These are phyloP conservation scores for Drosophila setifemur DNA, from an alignment of 1,140 invertebrate genomes.

Conservation along the genomic window DNA sequence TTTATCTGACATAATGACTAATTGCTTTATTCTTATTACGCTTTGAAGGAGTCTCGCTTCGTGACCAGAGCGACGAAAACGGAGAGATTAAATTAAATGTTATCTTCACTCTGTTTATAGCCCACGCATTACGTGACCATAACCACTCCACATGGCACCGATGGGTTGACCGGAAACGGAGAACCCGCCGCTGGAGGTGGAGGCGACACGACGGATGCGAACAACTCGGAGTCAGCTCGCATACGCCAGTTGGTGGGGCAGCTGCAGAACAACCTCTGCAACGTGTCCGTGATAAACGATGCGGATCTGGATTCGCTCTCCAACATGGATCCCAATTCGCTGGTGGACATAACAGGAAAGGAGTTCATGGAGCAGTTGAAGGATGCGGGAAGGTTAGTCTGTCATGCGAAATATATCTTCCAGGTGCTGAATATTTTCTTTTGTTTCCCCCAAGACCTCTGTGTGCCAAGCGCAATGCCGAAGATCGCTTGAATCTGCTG, in stretches of 20 bases:
- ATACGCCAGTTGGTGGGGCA: constrained; percentile 87
- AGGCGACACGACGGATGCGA: constrained; percentile 88
- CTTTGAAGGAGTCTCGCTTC: background rate
- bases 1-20: constrained; percentile 39
- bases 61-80: background rate
- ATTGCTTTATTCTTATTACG: constrained; percentile 18
- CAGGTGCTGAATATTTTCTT: background rate
- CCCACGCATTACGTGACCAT: constrained; percentile 82
- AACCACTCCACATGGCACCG: constrained; percentile 62
- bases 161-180: constrained; percentile 34
- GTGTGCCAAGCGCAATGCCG: constrained; percentile 90
- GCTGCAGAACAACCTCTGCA: constrained; percentile 89
- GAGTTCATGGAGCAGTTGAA: constrained; percentile 92
- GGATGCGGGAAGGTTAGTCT: constrained; percentile 88
- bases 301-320: constrained; percentile 90
- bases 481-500: constrained; percentile 91
- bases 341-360: constrained; percentile 91
- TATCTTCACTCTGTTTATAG: constrained; percentile 56
- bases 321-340: constrained; percentile 92
- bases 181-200: constrained; percentile 82
- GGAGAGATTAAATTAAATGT: constrained; percentile 19
- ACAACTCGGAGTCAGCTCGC: constrained; percentile 84
- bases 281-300: constrained; percentile 91
- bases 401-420: background rate
- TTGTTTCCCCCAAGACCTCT: constrained; percentile 83